Evolutionary conservation across 2,888 invertebrate genomes (phyloP).

Genomic region (Elegia similella): DNA sequence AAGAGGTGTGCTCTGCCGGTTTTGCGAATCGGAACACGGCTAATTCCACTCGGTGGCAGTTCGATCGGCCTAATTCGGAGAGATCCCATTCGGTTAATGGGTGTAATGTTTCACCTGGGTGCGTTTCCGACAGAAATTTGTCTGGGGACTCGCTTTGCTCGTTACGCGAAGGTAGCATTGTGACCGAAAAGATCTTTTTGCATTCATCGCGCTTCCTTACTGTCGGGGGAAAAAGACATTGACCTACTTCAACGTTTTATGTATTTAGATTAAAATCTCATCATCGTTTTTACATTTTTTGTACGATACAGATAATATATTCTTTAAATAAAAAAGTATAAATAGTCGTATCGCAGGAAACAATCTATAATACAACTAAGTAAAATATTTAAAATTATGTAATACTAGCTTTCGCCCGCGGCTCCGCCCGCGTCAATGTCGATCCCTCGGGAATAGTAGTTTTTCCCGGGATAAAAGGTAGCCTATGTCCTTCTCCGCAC

Average conservation of each 20-base stretch:
- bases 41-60: constrained; percentile 61
- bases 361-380: too few species aligned
- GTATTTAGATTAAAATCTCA: neutral
- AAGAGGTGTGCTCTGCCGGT: neutral
- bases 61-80: constrained; percentile 63
- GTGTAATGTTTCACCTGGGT: constrained; percentile 64
- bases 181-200: constrained; percentile 23
- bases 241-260: constrained; percentile 12
- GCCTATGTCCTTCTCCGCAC: too few species aligned
- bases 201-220: constrained; percentile 18
- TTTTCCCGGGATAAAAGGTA: too few species aligned
- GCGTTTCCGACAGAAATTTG: constrained; percentile 50
- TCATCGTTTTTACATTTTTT: neutral
- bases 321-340: too few species aligned
- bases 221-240: constrained; percentile 13
- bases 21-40: constrained; percentile 45
- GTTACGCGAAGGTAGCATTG: constrained; percentile 25
- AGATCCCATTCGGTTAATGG: constrained; percentile 61
- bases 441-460: too few species aligned
- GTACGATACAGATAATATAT: neutral
- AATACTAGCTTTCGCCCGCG: too few species aligned
- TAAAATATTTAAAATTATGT: too few species aligned
- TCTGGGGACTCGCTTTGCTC: constrained; percentile 37
- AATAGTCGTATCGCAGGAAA: too few species aligned
- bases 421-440: too few species aligned